Base-by-base conservation (phyloP, 2,113 vertebrate species). In the Eleginops maclovinus region DNA sequence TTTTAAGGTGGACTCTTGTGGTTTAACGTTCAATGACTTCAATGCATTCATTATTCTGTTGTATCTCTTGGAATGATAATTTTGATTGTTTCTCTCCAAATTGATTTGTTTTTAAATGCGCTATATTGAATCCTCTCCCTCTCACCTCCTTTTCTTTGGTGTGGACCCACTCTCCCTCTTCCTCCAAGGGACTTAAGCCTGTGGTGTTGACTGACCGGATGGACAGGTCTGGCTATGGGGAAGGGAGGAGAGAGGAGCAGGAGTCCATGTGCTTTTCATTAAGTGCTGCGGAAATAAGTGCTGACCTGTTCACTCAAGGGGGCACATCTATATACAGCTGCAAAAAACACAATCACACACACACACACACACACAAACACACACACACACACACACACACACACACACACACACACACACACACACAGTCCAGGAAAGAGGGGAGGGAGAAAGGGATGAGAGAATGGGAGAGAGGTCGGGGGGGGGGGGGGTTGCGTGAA, bases 221-320 rank as follows among this genome's bases (percentile, higher is more conserved):
- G n/a, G n/a, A n/a, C n/a, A n/a, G n/a, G n/a, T n/a, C n/a, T n/a
- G n/a, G n/a, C n/a, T n/a, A n/a, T n/a, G n/a, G n/a, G 84, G 43
- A 72, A 60, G 75, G 22, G 47, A 22, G 26, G 41, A 14, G 40
- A 8, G 60, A 22, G 47, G 62, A 44, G 58, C 87, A 86, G 24
- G 31, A 36, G 31, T 36, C 77, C 92, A 94, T 96, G 92, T 96
- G 95, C 93, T 96, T 96, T 94, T 96, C 91, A 96, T 97, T 96
- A 96, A 92, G 81, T 51, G 65, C 82, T 94, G 92, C 94, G 94
- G 94, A 96, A 97, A 95, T 94, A 95, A 95, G 92, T 89, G 87
- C 87, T 95, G 95, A 96, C 96, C 96, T 90, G 86, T 87, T 92
- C 72, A 75, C 86, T 92, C 89, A 90, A 83, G 87, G 91, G 94